Evolutionary conservation across 2,113 vertebrate species (phyloP).

Genomic region (Piaya cayana): DNA sequence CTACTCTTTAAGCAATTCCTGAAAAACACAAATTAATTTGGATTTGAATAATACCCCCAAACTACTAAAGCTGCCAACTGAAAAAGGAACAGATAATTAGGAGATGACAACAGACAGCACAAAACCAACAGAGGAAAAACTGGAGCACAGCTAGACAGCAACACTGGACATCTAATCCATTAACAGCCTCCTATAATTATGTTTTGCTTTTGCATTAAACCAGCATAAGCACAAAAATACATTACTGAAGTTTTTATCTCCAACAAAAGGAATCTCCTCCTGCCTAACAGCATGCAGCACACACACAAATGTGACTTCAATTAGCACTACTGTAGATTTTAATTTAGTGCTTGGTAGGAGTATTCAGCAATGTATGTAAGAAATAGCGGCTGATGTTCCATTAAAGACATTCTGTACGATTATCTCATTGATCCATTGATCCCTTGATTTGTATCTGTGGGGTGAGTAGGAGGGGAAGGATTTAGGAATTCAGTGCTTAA

Average conservation of each 20-base stretch:
- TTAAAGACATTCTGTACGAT: neutral
- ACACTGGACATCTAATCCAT: constrained; percentile 47
- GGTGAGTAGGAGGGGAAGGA: neutral
- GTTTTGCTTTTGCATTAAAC: constrained; percentile 49
- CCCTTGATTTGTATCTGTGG: neutral
- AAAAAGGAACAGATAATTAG: constrained; percentile 64
- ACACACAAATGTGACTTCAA: constrained; percentile 46
- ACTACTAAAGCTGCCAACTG: constrained; percentile 50
- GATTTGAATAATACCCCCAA: constrained; percentile 49
- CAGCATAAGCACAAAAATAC: constrained; percentile 54
- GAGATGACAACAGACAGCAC: constrained; percentile 40
- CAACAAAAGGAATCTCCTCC: constrained; percentile 42
- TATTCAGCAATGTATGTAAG: neutral
- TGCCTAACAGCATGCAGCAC: constrained; percentile 28
- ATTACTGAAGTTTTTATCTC: constrained; percentile 62
- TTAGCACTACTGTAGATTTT: constrained; percentile 53
- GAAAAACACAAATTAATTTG: constrained; percentile 67
- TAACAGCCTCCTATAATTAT: constrained; percentile 57
- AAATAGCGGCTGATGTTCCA: neutral
- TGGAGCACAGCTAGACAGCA: constrained; percentile 35
- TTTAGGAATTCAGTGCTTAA: neutral
- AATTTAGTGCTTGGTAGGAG: constrained; percentile 66
- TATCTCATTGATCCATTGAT: constrained; percentile 12
- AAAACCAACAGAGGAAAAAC: constrained; percentile 41
- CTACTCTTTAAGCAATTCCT: constrained; percentile 47